A percentile compares a stretch with the other conserved stretches of the same genome.
phyloP scores from a whole-genome alignment of 2,113 vertebrate genomes.

The Brienomyrus brachyistius region DNA sequence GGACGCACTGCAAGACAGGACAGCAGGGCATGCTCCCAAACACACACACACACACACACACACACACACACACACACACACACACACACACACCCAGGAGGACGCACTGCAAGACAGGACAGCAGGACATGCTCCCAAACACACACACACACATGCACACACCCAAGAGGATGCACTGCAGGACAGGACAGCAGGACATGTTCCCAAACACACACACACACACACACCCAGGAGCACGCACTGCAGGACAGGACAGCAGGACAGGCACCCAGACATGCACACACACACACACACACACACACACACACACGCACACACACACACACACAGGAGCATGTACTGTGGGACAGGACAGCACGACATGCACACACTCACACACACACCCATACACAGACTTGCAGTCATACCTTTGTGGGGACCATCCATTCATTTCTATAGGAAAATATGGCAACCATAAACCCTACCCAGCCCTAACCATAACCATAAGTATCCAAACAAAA shows the following conservation, averaged over 20 bases:
- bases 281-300: no score
- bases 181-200: neutral
- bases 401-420: neutral
- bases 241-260: conserved; percentile 44
- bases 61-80: no score
- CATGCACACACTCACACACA: neutral
- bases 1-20: neutral
- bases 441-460: neutral
- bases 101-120: conserved; percentile 48
- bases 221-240: conserved; percentile 63
- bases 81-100: conserved; percentile 60
- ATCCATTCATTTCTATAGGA: neutral
- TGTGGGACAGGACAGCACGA: conserved; percentile 3
- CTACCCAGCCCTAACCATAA: neutral
- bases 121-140: neutral
- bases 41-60: conserved; percentile 45
- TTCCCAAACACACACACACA: no score
- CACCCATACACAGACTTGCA: neutral
- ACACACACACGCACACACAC: no score
- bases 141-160: no score
- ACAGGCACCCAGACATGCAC: neutral
- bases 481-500: neutral
- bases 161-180: no score
- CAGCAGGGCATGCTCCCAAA: no score
- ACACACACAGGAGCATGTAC: no score